These are phyloP conservation scores for Drosophila pallidifrons DNA, from an alignment of 1,140 invertebrate species.

Conservation along the genomic window DNA sequence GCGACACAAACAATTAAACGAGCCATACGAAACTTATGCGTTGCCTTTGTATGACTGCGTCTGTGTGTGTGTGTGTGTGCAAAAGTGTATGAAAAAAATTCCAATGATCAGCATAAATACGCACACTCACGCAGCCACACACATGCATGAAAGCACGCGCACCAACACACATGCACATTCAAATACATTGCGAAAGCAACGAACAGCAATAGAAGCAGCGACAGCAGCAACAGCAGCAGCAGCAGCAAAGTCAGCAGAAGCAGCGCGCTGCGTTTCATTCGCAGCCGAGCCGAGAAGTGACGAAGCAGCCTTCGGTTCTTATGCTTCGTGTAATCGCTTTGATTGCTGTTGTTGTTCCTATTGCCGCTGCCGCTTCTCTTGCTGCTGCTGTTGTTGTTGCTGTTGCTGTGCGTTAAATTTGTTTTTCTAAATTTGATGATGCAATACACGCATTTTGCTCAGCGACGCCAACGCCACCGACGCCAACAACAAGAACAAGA, in stretches of 20 bases:
- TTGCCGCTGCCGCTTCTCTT: conserved; percentile 16
- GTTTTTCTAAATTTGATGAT: conserved; percentile 82
- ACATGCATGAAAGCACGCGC: conserved; percentile 27
- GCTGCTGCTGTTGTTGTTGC: conserved; percentile 1
- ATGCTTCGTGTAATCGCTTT: conserved; percentile 46
- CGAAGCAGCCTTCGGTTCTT: conserved; percentile 48
- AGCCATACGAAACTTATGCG: conserved; percentile 28
- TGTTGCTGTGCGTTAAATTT: conserved; percentile 56
- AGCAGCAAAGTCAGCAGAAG: conserved; percentile 34
- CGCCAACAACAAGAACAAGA: conserved; percentile 16
- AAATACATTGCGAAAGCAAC: conserved; percentile 38
- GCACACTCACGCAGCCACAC: conserved; percentile 18
- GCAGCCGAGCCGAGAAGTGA: conserved; percentile 30
- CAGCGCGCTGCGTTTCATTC: conserved; percentile 50
- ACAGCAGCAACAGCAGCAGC: conserved; percentile 39
- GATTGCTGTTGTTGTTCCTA: conserved; percentile 25
- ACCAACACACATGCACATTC: conserved; percentile 28
- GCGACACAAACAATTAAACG: conserved; percentile 56
- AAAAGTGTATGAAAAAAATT: conserved; percentile 72
- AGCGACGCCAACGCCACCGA: conserved; percentile 35
- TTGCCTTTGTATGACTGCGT: not conserved
- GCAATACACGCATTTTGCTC: conserved; percentile 77
- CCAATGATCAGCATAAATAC: conserved; percentile 80
- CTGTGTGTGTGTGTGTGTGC: conserved; percentile 52
- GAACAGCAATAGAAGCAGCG: conserved; percentile 18